Conservation (phyloP, 2,113 vertebrate genomes). For the Panthera leo region DNA sequence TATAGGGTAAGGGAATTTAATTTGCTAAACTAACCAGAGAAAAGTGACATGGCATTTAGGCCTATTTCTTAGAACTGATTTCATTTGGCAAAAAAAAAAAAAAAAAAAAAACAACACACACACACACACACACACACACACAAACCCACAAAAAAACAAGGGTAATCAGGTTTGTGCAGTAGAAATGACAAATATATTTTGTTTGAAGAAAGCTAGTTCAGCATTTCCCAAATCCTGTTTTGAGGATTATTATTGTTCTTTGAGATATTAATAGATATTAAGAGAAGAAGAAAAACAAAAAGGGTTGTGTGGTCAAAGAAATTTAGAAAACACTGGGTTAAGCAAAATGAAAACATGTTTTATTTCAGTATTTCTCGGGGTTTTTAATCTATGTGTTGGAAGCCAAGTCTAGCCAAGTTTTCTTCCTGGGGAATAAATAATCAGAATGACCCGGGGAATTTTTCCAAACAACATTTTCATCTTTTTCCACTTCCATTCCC, state of each 20-base stretch:
- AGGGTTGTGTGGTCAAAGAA: not conserved
- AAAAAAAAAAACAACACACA: too few relatives aligned
- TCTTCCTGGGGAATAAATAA: not conserved
- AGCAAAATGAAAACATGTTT: constrained; percentile 19
- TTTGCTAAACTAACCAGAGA: constrained; percentile 10
- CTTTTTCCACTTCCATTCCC: not conserved
- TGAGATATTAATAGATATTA: constrained; percentile 43
- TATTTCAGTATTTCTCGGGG: not conserved
- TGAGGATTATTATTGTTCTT: constrained; percentile 23
- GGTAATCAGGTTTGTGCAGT: constrained; percentile 5
- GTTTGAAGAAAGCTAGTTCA: constrained; percentile 44
- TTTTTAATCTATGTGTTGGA: constrained; percentile 35
- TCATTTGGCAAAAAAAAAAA: not conserved
- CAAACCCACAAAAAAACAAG: too few relatives aligned
- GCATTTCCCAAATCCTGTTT: constrained; percentile 57
- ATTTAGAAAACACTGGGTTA: constrained; percentile 30
- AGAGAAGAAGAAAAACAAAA: constrained; percentile 25
- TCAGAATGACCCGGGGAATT: not conserved
- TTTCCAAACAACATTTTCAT: not conserved
- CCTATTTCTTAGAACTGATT: not conserved
- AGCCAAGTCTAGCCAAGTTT: not conserved
- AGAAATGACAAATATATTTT: constrained; percentile 45
- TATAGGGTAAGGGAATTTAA: not conserved
- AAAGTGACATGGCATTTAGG: not conserved
- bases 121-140: too few relatives aligned